phyloP scores from a whole-genome alignment of 2,888 invertebrate genomes.

The Andrena flavipes region DNA sequence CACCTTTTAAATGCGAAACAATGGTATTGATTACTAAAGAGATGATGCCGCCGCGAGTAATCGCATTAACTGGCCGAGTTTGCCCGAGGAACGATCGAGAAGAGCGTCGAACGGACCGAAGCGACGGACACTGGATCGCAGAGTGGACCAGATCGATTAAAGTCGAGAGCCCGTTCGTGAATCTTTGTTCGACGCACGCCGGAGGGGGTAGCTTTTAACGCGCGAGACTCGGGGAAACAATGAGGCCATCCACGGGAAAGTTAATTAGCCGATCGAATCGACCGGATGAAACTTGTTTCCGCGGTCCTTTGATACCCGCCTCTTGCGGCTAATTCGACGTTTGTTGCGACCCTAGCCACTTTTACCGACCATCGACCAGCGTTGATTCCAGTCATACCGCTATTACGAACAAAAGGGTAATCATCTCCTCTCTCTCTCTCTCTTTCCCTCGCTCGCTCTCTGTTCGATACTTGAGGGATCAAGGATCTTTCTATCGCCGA shows the following conservation, averaged over 20 bases:
- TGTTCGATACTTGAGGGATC: neutral
- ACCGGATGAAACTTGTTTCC: conserved; percentile 27
- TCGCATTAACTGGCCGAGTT: neutral
- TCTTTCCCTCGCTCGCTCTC: neutral
- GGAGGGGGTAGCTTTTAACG: conserved; percentile 7
- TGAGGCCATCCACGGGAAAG: conserved; percentile 9
- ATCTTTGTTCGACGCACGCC: conserved; percentile 4
- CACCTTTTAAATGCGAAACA: neutral
- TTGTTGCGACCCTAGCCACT: conserved; percentile 42
- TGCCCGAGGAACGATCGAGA: neutral
- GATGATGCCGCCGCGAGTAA: neutral
- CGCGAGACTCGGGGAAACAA: conserved; percentile 24
- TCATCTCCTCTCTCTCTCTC: neutral
- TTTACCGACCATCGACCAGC: conserved; percentile 28
- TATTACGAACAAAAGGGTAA: conserved; percentile 33
- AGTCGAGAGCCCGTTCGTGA: neutral
- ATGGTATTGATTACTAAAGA: neutral
- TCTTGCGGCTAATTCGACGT: conserved; percentile 58
- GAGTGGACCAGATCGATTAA: neutral
- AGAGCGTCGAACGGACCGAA: neutral
- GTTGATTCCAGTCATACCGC: conserved; percentile 25
- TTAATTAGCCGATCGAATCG: conserved; percentile 58
- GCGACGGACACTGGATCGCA: neutral
- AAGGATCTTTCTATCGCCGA: conserved; percentile 1
- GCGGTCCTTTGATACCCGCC: conserved; percentile 41